Evolutionary conservation across 2,797 vertebrate species (phyloP), one percentile per base, ranked within the genome.

Genomic region (Cheirogaleus major): DNA sequence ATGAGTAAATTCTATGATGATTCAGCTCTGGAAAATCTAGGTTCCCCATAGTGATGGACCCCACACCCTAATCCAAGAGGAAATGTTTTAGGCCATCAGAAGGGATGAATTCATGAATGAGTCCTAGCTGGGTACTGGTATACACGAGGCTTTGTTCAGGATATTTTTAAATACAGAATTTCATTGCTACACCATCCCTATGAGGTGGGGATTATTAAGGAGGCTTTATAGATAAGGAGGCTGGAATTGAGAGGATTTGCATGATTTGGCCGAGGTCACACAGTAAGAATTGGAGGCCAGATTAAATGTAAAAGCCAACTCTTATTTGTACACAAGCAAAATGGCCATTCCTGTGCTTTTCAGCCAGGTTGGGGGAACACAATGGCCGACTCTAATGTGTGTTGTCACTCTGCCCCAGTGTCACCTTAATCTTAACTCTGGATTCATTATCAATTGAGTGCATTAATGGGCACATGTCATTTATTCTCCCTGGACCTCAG

Each of bases 351-450:
- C 57, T 61, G 38, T n/a, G 12, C 15, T 11, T 32, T 15, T 45
- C 43, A 32, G 27, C 41, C 32, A 10, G 20, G 2, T 35, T n/a
- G 18, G 18, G 85, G 41, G 48, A n/a, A 11, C 45, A 35, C 38
- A n/a, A 18, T 25, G 30, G 30, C 70, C 61, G 48, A 4, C 67
- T 93, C n/a, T 20, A 20, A 14, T 43, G 30, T 11, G 6, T 48
- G 1, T 27, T 11, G 12, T n/a, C 35, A 17, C 35, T 15, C 13
- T 1, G 6, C 5, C 30, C 83, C 45, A 1, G 0, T 7, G 32
- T 35, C 38, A 59, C 17, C 52, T 38, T 25, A 2, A 3, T 18
- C 45, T 43, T 92, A n/a, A 52, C 45, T 20, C 69, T 65, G 92
- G 18, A 13, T 87, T 35, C 38, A 27, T 61, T 41, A 65, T 57